phyloP scores from a whole-genome alignment of 23 tunicate species.

The Ciona savignyi region DNA sequence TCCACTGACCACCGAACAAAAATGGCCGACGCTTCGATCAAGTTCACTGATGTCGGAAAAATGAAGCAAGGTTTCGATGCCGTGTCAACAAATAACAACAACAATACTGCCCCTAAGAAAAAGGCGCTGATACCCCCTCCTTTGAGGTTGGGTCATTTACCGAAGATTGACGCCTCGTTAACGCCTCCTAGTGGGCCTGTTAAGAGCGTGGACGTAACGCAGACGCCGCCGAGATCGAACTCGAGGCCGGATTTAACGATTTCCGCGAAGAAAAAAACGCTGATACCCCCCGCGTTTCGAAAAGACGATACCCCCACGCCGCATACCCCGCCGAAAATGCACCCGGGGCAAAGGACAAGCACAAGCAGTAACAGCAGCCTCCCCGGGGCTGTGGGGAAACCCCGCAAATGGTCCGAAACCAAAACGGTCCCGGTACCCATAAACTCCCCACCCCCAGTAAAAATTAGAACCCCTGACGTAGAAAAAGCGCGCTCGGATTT shows the following conservation, averaged over 20 bases:
- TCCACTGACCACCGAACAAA: too few species aligned
- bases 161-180: neutral
- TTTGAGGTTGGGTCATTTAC: neutral
- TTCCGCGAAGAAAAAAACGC: slow-evolving; percentile 8
- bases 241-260: neutral
- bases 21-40: too few species aligned
- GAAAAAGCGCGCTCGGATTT: slow-evolving; percentile 61
- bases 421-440: neutral
- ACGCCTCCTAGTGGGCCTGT: neutral
- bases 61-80: neutral
- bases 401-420: neutral
- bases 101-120: slow-evolving; percentile 11
- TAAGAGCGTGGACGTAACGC: neutral
- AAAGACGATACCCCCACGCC: neutral
- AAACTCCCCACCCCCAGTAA: neutral
- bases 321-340: neutral
- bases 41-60: neutral
- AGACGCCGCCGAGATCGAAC: neutral
- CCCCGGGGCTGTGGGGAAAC: neutral
- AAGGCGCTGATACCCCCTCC: slow-evolving; percentile 39
- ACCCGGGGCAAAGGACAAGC: neutral
- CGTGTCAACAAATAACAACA: neutral
- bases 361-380: neutral
- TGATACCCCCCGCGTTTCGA: slow-evolving; percentile 13
- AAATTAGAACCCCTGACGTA: neutral